These are phyloP conservation scores for Meiosimyza decipiens DNA, from an alignment of 2,888 invertebrate genomes.

Conservation along the genomic window DNA sequence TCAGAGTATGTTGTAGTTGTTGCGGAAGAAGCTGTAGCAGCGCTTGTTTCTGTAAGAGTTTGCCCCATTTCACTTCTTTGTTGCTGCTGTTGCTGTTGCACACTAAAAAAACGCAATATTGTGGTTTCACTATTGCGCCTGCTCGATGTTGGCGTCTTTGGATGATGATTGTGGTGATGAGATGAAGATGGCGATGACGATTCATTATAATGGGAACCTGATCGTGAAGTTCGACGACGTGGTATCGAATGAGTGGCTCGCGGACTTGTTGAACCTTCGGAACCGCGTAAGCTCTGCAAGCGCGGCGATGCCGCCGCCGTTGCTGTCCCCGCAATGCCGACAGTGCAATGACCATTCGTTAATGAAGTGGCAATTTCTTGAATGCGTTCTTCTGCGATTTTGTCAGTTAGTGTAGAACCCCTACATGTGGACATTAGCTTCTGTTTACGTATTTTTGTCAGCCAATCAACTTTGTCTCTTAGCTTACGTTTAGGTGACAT, in stretches of 20 bases:
- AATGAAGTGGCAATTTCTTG: background rate
- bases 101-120: conserved; percentile 63
- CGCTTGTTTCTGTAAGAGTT: too few species aligned
- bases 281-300: conserved; percentile 57
- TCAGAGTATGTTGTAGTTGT: conserved; percentile 6
- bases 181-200: conserved; percentile 47
- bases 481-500: conserved; percentile 77
- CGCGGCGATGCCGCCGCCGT: conserved; percentile 57
- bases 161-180: conserved; percentile 46
- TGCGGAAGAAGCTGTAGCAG: background rate
- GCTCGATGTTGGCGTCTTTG: conserved; percentile 62
- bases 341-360: background rate
- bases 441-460: conserved; percentile 74
- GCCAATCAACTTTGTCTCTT: conserved; percentile 77
- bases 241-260: conserved; percentile 55
- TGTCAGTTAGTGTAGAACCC: conserved; percentile 54
- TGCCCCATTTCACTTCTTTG: conserved; percentile 18
- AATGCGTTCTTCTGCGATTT: conserved; percentile 52
- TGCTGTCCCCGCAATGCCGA: background rate
- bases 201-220: conserved; percentile 11
- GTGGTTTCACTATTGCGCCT: conserved; percentile 65
- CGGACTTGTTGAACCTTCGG: conserved; percentile 55
- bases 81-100: conserved; percentile 47
- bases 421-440: conserved; percentile 62
- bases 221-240: conserved; percentile 34